Base-by-base conservation (phyloP, 2,113 vertebrate genomes). In the Fregata magnificens region DNA sequence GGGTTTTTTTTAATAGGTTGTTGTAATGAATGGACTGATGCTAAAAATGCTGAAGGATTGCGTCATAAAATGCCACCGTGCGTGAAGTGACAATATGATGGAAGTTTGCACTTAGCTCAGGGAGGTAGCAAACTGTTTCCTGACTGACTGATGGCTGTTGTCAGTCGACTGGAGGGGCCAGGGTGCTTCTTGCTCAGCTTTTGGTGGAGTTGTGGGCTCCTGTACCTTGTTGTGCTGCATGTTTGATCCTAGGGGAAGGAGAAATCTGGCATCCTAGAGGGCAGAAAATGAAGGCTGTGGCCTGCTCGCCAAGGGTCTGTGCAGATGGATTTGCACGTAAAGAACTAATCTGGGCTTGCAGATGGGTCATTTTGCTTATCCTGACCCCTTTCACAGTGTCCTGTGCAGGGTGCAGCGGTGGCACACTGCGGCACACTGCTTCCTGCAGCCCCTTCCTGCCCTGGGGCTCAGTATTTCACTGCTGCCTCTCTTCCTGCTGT, bases 301-400 rank as follows among this genome's bases (percentile, higher is more conserved):
- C 22, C 47, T 7, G 50, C 40, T 73, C 13, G 11, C 13, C 11
- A 19, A 65, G 58, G 22, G 61, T 7, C n/a, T 16, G 16, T 61
- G 77, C n/a, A 38, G 66, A 1, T 55, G 45, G 28, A 26, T 49
- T 56, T 67, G 36, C 12, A 31, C 0, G 0, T n/a, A 10, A 62
- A 61, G 50, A 53, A 22, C n/a, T n/a, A 15, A 24, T 45, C 7
- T 50, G 69, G 34, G 13, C 13, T 78, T 62, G 44, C 36, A 70
- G 34, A 34, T 62, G 26, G 10, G 26, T 72, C 2, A 3, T 5
- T n/a, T 40, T 26, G n/a, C 24, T n/a, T 52, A 12, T 44, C 45
- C 13, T 61, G 50, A 42, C 7, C 5, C 24, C 8, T 45, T 74
- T 36, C 16, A 6, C 42, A 0, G 0, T 20, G 50, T 52, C 45